phyloP scores from a whole-genome alignment of 2,113 vertebrate genomes.

The Camelus dromedarius region DNA sequence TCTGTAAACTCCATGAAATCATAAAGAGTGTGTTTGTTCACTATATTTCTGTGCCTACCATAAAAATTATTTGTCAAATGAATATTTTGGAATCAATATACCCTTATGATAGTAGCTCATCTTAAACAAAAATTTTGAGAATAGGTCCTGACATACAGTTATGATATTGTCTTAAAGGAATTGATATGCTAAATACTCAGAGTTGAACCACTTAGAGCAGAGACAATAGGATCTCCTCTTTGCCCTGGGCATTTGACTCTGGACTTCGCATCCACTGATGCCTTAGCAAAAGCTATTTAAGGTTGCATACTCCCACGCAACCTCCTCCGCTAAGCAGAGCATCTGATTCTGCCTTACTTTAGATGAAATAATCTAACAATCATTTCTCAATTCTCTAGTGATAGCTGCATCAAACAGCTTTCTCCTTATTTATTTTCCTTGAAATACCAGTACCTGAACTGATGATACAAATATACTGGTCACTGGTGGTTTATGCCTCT shows the following conservation, averaged over 20 bases:
- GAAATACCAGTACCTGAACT: neutral
- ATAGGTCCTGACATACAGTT: neutral
- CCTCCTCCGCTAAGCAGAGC: neutral
- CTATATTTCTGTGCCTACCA: neutral
- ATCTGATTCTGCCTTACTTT: neutral
- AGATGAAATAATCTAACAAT: neutral
- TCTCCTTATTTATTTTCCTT: neutral
- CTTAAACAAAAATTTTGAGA: neutral
- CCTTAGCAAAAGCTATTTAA: neutral
- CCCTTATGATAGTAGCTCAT: neutral
- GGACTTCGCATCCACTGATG: neutral
- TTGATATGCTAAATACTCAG: neutral
- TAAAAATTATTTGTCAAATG: neutral
- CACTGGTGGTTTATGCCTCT: neutral
- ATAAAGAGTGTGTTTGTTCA: neutral
- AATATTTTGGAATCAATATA: neutral
- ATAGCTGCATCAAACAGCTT: neutral
- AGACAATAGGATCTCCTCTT: neutral
- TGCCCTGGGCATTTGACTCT: neutral
- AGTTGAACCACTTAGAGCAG: neutral
- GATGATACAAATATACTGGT: neutral
- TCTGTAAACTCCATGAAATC: constrained; percentile 15
- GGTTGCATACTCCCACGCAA: neutral
- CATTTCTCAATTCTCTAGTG: neutral
- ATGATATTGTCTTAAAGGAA: neutral